phyloP scores from a whole-genome alignment of 2,113 vertebrate genomes.

The Crocuta crocuta region DNA sequence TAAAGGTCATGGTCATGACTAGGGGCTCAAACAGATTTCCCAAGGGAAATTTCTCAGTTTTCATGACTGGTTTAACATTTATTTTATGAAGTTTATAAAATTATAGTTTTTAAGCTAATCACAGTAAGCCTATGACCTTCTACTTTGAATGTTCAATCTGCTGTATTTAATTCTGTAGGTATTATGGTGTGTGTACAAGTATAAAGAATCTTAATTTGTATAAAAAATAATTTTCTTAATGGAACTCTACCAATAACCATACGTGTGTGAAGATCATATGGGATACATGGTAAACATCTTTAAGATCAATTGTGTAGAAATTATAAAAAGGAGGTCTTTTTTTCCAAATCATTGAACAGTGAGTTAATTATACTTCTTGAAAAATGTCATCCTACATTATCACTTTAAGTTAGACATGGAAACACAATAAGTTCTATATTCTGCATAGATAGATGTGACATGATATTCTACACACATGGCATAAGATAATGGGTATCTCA shows the following conservation, averaged over 20 bases:
- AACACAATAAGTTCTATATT: background rate
- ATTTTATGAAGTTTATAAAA: conserved; percentile 21
- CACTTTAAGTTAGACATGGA: background rate
- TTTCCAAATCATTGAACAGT: background rate
- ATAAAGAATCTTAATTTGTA: background rate
- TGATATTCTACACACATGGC: background rate
- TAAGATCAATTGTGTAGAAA: background rate
- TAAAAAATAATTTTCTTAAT: background rate
- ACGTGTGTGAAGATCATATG: background rate
- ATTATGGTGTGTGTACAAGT: background rate
- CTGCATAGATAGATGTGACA: background rate
- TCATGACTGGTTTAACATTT: background rate
- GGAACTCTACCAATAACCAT: background rate
- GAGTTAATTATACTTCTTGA: background rate
- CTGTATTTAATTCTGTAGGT: background rate
- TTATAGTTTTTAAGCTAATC: background rate
- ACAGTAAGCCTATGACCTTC: background rate
- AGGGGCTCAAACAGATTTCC: background rate
- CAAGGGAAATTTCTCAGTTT: background rate
- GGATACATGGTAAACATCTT: background rate
- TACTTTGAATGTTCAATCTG: background rate
- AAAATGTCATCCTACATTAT: background rate
- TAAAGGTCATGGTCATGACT: background rate
- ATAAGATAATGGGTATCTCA: background rate
- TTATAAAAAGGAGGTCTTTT: background rate